These are phyloP conservation scores for Lepisosteus osseus DNA, from an alignment of 2,113 vertebrate species.

Conservation along the genomic window DNA sequence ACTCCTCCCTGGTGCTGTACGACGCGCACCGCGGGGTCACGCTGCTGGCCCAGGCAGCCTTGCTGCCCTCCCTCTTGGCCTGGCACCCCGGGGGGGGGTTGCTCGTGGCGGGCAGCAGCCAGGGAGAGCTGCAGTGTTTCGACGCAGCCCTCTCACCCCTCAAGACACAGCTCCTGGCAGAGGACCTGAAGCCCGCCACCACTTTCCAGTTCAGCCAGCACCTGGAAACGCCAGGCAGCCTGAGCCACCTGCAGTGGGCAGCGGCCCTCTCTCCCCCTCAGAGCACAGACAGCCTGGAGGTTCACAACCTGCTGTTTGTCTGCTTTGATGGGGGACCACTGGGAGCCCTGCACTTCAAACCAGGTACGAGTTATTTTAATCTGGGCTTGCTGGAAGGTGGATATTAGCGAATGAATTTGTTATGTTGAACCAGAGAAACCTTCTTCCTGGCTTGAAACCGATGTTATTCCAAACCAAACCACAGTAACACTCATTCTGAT, in stretches of 20 bases:
- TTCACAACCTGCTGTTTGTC: slow-evolving; percentile 71
- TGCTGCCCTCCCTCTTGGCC: slow-evolving; percentile 68
- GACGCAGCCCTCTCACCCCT: slow-evolving; percentile 82
- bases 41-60: slow-evolving; percentile 65
- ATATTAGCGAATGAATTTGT: neutral
- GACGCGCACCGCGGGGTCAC: slow-evolving; percentile 71
- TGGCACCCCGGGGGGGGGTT: slow-evolving; percentile 84
- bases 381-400: neutral
- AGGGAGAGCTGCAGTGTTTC: slow-evolving; percentile 86
- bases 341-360: slow-evolving; percentile 77
- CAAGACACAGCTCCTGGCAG: slow-evolving; percentile 74
- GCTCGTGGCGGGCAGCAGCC: slow-evolving; percentile 72
- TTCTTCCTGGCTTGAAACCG: too few species aligned
- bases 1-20: slow-evolving; percentile 82
- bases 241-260: slow-evolving; percentile 80
- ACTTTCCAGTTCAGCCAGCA: slow-evolving; percentile 73
- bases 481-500: too few species aligned
- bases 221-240: slow-evolving; percentile 70
- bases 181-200: slow-evolving; percentile 65
- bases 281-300: slow-evolving; percentile 43
- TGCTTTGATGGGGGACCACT: slow-evolving; percentile 81
- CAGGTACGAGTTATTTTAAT: slow-evolving; percentile 65
- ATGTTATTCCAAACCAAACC: too few species aligned
- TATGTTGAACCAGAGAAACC: too few species aligned
- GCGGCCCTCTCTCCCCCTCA: slow-evolving; percentile 36